These are phyloP conservation scores for Lepidochrysops patricia DNA, from an alignment of 2,888 invertebrate genomes.

Conservation along the genomic window DNA sequence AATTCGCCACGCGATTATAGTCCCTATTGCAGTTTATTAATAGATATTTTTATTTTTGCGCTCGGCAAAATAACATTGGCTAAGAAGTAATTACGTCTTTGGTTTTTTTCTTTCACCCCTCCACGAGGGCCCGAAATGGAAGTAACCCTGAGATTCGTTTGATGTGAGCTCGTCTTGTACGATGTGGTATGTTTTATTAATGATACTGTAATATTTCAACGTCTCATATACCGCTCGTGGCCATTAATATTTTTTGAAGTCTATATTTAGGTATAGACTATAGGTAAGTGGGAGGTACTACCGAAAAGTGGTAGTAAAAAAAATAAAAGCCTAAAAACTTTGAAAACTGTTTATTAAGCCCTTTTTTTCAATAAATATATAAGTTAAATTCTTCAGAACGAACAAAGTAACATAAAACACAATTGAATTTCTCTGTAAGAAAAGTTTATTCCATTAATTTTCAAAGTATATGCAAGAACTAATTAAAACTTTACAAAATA, in stretches of 20 bases:
- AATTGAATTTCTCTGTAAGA: too few relatives aligned
- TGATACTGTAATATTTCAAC: conserved; percentile 14
- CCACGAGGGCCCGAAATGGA: conserved; percentile 42
- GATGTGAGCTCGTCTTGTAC: conserved; percentile 41
- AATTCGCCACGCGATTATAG: conserved; percentile 28
- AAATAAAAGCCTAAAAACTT: too few relatives aligned
- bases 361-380: too few relatives aligned
- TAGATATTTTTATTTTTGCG: conserved; percentile 16
- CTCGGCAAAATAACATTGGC: conserved; percentile 32
- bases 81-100: conserved; percentile 67
- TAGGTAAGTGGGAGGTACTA: too few relatives aligned
- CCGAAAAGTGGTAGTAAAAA: too few relatives aligned
- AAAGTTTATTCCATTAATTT: too few relatives aligned
- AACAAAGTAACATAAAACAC: too few relatives aligned
- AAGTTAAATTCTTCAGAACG: too few relatives aligned
- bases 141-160: conserved; percentile 37
- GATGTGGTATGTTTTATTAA: conserved; percentile 25
- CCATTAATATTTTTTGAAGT: background rate
- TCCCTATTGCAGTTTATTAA: conserved; percentile 28
- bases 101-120: conserved; percentile 49
- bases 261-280: background rate
- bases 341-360: too few relatives aligned
- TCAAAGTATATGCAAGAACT: too few relatives aligned
- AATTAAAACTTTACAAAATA: too few relatives aligned
- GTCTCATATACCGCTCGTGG: background rate